Evolutionary conservation across 2,113 vertebrate genomes (phyloP).

Genomic region (Trogon surrucura): DNA sequence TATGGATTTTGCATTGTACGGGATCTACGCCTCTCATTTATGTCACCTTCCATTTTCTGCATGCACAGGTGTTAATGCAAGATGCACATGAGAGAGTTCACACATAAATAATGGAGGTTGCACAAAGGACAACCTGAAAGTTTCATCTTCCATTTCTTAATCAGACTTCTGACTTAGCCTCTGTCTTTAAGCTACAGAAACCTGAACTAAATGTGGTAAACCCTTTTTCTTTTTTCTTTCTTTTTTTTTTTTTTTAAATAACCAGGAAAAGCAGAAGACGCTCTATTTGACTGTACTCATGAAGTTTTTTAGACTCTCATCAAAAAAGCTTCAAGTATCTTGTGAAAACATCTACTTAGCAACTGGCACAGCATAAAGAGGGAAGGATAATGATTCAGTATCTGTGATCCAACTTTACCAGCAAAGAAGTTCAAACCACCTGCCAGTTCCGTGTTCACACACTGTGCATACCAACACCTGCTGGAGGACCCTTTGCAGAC

Average conservation of each 20-base stretch:
- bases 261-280: not conserved
- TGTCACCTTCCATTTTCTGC: not conserved
- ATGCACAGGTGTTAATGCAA: not conserved
- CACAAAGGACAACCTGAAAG: not conserved
- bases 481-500: not conserved
- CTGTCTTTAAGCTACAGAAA: not conserved
- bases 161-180: not conserved
- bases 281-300: not conserved
- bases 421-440: not conserved
- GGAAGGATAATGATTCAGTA: not conserved
- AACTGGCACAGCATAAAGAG: not conserved
- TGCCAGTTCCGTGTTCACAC: not conserved
- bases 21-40: not conserved
- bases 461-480: not conserved
- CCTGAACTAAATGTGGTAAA: not conserved
- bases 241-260: not conserved
- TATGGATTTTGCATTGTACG: not conserved
- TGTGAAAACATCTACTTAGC: not conserved
- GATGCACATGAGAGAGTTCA: not conserved
- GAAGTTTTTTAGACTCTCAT: not conserved
- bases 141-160: not conserved
- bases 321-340: not conserved
- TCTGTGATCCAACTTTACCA: not conserved
- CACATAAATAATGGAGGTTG: not conserved
- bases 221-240: not conserved